These are phyloP conservation scores for Bombus impatiens DNA, from an alignment of 1,140 invertebrate species.

Conservation along the genomic window DNA sequence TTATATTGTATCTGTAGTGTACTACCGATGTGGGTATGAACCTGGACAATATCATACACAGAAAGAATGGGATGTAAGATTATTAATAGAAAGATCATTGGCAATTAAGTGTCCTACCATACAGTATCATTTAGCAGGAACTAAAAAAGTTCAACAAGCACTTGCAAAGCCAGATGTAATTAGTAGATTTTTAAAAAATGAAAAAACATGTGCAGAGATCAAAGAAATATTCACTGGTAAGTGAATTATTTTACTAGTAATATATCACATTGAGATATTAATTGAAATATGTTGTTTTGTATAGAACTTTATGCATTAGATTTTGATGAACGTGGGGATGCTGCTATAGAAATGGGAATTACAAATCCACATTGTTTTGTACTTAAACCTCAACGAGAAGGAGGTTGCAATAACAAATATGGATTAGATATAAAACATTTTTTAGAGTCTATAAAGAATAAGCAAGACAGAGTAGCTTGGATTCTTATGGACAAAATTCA, in stretches of 20 bases:
- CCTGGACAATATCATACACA: constrained; percentile 91
- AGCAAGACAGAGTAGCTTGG: constrained; percentile 90
- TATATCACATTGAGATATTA: background rate
- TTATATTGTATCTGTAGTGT: constrained; percentile 92
- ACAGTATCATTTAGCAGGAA: constrained; percentile 91
- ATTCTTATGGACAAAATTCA: constrained; percentile 97
- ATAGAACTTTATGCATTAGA: constrained; percentile 92
- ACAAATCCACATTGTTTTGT: constrained; percentile 92
- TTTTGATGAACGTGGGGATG: constrained; percentile 89
- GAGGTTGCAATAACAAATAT: constrained; percentile 97
- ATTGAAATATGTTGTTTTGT: constrained; percentile 7
- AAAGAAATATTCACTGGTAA: constrained; percentile 91
- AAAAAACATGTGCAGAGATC: constrained; percentile 78
- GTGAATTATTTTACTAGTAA: constrained; percentile 20
- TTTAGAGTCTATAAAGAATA: constrained; percentile 85
- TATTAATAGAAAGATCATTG: constrained; percentile 91
- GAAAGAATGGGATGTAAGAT: constrained; percentile 91
- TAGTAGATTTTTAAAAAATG: constrained; percentile 86
- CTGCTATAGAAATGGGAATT: constrained; percentile 90
- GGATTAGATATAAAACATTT: constrained; percentile 89
- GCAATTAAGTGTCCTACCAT: constrained; percentile 98
- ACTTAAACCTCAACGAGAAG: constrained; percentile 97
- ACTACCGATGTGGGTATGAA: constrained; percentile 94
- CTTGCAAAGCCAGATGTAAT: constrained; percentile 88
- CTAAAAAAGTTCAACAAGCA: constrained; percentile 95